A percentile compares a stretch with the other conserved stretches of the same genome.
Conservation (phyloP, 1,140 invertebrate species). For the Acromyrmex echinatior region DNA sequence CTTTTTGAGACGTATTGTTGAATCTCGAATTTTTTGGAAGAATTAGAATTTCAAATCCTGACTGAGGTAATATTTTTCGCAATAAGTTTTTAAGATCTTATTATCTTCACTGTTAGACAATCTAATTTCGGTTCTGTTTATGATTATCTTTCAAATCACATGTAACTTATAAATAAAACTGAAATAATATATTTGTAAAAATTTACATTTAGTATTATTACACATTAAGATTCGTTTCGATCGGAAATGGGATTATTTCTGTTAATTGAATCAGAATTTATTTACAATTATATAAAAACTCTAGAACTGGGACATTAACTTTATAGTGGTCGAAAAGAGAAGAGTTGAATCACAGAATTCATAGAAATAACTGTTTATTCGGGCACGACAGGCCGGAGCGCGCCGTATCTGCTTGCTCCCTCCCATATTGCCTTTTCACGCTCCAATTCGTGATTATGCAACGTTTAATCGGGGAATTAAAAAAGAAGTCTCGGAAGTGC, state of each 20-base stretch:
- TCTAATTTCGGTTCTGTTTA: too few relatives aligned
- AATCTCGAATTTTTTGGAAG: too few relatives aligned
- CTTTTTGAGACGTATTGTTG: background rate
- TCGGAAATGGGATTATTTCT: too few relatives aligned
- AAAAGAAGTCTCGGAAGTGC: slow-evolving; percentile 51
- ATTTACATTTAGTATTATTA: too few relatives aligned
- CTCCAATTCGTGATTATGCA: slow-evolving; percentile 69
- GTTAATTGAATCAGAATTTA: background rate
- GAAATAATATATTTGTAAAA: too few relatives aligned
- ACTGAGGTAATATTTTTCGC: too few relatives aligned
- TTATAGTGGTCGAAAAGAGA: background rate
- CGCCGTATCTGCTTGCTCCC: background rate
- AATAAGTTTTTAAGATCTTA: too few relatives aligned
- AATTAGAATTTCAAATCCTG: too few relatives aligned
- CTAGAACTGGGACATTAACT: background rate
- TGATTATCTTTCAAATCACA: too few relatives aligned
- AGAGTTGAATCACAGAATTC: slow-evolving; percentile 47
- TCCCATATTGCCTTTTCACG: slow-evolving; percentile 44
- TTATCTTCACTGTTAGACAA: too few relatives aligned
- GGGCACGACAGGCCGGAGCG: background rate
- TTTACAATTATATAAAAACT: background rate
- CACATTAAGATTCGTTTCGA: too few relatives aligned
- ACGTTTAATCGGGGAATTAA: slow-evolving; percentile 67
- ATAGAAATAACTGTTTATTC: slow-evolving; percentile 59
- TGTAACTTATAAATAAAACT: too few relatives aligned